Evolutionary conservation across 1,140 invertebrate species (phyloP).

Genomic region (Drosophila parvula): DNA sequence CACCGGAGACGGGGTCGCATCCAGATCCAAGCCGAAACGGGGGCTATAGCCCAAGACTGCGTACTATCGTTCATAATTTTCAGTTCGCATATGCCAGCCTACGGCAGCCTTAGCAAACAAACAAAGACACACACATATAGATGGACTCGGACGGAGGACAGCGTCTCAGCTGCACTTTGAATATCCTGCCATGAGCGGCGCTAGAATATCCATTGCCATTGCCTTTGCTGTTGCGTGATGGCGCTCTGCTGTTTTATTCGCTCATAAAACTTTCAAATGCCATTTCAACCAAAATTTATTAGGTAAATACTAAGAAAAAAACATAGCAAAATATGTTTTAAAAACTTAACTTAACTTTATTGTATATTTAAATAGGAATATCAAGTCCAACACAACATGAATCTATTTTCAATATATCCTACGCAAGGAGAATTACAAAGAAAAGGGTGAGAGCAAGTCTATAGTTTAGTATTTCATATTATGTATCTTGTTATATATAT

Average conservation of each 20-base stretch:
- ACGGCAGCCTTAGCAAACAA: slow-evolving; percentile 46
- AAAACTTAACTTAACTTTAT: not conserved
- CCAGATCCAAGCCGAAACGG: slow-evolving; percentile 14
- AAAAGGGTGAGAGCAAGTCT: not conserved
- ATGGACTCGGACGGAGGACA: slow-evolving; percentile 1
- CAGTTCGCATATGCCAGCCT: slow-evolving; percentile 68
- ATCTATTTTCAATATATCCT: not conserved
- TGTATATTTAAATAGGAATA: not conserved
- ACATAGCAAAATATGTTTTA: not conserved
- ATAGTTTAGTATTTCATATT: not conserved
- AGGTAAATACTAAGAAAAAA: not conserved
- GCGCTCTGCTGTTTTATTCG: slow-evolving; percentile 48
- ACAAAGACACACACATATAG: slow-evolving; percentile 27
- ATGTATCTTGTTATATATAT: not conserved
- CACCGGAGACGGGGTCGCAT: slow-evolving; percentile 7
- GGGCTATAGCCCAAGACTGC: slow-evolving; percentile 28
- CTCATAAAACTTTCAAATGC: slow-evolving; percentile 70
- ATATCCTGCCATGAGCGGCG: slow-evolving; percentile 55
- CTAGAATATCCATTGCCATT: slow-evolving; percentile 19
- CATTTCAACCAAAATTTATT: slow-evolving; percentile 62
- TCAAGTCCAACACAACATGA: not conserved
- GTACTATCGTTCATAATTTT: slow-evolving; percentile 77
- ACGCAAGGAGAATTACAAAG: not conserved
- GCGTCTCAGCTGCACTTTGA: slow-evolving; percentile 64
- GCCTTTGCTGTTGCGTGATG: slow-evolving; percentile 17